Percentiles rank a stretch among this genome's conserved stretches.
Conservation (phyloP, 2,888 invertebrate genomes). For the Drosophila prostipennis region DNA sequence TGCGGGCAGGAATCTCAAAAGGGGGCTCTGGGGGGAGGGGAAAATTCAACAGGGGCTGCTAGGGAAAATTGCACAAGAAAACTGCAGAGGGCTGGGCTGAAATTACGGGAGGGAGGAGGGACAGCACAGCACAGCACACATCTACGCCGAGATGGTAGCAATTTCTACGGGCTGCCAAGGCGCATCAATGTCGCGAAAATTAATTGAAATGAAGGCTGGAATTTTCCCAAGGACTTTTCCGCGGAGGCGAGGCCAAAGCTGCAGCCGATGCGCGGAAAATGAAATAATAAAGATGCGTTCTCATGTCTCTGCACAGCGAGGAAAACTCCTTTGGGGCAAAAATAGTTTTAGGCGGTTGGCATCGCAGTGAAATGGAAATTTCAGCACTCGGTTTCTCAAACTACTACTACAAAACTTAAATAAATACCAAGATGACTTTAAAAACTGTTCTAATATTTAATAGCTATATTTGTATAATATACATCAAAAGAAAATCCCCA, state of each 20-base stretch:
- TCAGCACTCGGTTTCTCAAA: background rate
- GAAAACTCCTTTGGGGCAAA: slow-evolving; percentile 1
- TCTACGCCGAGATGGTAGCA: slow-evolving; percentile 23
- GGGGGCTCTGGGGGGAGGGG: background rate
- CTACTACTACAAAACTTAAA: background rate
- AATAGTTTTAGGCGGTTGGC: slow-evolving; percentile 12
- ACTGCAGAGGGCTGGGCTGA: background rate
- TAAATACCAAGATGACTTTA: background rate
- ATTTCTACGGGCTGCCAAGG: slow-evolving; percentile 37
- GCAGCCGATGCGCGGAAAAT: slow-evolving; percentile 31
- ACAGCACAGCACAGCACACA: slow-evolving; percentile 10
- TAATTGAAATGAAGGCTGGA: slow-evolving; percentile 75
- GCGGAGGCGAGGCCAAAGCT: slow-evolving; percentile 10
- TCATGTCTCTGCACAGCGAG: slow-evolving; percentile 28
- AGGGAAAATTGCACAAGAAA: slow-evolving; percentile 2
- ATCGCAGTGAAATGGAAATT: slow-evolving; percentile 1
- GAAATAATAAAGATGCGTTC: slow-evolving; percentile 54
- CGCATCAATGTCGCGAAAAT: slow-evolving; percentile 77
- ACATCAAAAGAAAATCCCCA: no score
- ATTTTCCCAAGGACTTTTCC: slow-evolving; percentile 48
- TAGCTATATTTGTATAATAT: no score
- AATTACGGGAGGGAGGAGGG: slow-evolving; percentile 5
- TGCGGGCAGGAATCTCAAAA: slow-evolving; percentile 3
- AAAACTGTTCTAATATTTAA: background rate
- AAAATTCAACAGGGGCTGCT: slow-evolving; percentile 8